Percentiles rank a stretch among this genome's conserved stretches.
Conservation (phyloP, 2,888 invertebrate species). For the Drosophila sordidula region DNA sequence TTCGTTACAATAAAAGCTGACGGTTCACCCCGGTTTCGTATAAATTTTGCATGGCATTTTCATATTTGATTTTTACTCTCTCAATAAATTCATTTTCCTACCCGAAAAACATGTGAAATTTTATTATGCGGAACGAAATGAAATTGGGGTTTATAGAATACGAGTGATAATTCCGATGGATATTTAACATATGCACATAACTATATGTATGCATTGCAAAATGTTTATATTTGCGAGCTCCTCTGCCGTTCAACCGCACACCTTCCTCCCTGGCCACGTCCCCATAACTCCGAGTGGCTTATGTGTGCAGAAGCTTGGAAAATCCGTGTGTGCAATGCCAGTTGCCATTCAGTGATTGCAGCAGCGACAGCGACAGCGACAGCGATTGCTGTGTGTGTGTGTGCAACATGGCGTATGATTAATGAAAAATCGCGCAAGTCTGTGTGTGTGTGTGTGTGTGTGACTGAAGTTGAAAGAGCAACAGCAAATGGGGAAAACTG, state of each 20-base stretch:
- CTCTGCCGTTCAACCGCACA: background rate
- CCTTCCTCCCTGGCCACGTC: background rate
- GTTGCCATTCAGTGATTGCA: constrained; percentile 61
- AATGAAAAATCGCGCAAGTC: constrained; percentile 56
- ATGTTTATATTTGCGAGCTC: constrained; percentile 2
- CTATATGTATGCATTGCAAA: background rate
- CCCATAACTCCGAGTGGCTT: constrained; percentile 21
- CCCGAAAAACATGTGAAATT: constrained; percentile 5
- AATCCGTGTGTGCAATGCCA: constrained; percentile 71
- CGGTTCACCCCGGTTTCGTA: background rate
- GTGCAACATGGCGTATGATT: constrained; percentile 74
- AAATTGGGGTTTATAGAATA: constrained; percentile 19
- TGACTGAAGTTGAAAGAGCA: constrained; percentile 29
- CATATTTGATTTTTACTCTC: background rate
- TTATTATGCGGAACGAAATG: constrained; percentile 22
- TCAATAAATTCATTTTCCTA: constrained; percentile 6
- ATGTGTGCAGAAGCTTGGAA: constrained; percentile 69
- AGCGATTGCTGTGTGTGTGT: constrained; percentile 51
- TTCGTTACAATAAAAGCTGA: background rate
- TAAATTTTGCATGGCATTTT: constrained; percentile 1
- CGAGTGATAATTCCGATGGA: constrained; percentile 24
- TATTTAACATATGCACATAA: constrained; percentile 26
- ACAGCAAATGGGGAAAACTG: constrained; percentile 24
- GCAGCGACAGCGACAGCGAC: constrained; percentile 31
- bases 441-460: background rate